Percentiles rank a stretch among this genome's conserved stretches.
Evolutionary conservation across 2,888 invertebrate genomes (phyloP).

Genomic region (Trichogramma dendrolimi): DNA sequence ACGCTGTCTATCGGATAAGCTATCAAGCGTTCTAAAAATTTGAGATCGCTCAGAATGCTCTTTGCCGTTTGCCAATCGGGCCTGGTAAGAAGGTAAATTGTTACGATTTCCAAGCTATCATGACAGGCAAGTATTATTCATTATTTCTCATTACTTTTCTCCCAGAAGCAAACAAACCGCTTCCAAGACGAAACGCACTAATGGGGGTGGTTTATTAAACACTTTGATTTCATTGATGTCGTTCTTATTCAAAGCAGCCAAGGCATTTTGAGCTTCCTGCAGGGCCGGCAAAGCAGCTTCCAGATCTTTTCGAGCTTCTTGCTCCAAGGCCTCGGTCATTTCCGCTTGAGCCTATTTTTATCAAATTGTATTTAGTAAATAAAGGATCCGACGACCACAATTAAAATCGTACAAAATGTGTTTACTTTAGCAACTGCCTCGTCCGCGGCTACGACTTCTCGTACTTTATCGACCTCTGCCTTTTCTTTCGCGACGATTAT

Average conservation of each 20-base stretch:
- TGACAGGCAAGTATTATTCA: background rate
- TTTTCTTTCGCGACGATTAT: constrained; percentile 74
- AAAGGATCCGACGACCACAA: background rate
- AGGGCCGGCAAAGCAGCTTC: constrained; percentile 83
- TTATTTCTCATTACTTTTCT: constrained; percentile 63
- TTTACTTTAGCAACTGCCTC: constrained; percentile 76
- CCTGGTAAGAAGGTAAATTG: constrained; percentile 50
- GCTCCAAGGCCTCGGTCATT: constrained; percentile 77
- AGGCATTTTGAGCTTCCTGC: constrained; percentile 76
- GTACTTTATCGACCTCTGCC: constrained; percentile 75
- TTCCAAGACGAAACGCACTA: constrained; percentile 89
- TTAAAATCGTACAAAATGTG: background rate
- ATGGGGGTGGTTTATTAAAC: constrained; percentile 80
- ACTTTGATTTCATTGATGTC: constrained; percentile 88
- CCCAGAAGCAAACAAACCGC: constrained; percentile 80
- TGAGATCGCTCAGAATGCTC: constrained; percentile 72
- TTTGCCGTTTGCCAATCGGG: constrained; percentile 86
- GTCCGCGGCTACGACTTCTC: constrained; percentile 74
- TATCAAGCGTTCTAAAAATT: constrained; percentile 76
- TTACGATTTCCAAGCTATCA: background rate
- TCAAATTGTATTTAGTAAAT: background rate
- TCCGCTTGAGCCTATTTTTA: constrained; percentile 69
- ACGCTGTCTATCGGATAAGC: constrained; percentile 87
- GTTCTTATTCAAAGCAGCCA: constrained; percentile 80
- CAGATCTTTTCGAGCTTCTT: constrained; percentile 79